phyloP scores from a whole-genome alignment of 2,888 invertebrate species.

The Toxonevra muliebris region DNA sequence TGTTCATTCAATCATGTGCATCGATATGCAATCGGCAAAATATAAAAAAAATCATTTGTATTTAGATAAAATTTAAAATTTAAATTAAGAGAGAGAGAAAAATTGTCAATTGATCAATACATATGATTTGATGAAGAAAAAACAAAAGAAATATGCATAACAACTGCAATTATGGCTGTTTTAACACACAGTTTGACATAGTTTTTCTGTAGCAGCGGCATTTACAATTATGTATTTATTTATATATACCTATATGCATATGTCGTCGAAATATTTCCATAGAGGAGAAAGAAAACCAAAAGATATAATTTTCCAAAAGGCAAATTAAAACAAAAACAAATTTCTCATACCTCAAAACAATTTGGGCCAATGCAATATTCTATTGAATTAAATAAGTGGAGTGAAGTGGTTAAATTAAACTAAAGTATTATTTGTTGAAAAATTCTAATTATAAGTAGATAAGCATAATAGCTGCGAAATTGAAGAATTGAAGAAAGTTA shows the following conservation, averaged over 20 bases:
- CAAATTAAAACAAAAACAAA: constrained; percentile 28
- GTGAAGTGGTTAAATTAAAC: neutral
- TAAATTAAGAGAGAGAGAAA: too few relatives aligned
- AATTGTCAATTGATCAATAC: too few relatives aligned
- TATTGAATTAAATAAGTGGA: neutral
- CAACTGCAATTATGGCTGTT: neutral
- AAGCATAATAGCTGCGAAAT: neutral
- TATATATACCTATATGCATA: neutral
- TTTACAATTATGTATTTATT: neutral
- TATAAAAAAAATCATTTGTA: too few relatives aligned
- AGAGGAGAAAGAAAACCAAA: neutral
- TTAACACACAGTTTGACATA: neutral
- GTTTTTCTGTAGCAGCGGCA: neutral
- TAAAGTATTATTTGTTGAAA: neutral
- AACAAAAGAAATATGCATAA: too few relatives aligned
- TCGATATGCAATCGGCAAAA: too few relatives aligned
- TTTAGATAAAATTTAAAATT: too few relatives aligned
- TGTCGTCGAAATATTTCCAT: neutral
- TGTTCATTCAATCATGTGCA: too few relatives aligned
- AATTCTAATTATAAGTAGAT: neutral
- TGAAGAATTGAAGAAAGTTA: too few relatives aligned
- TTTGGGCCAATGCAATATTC: neutral
- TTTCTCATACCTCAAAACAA: constrained; percentile 1
- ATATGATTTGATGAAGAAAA: too few relatives aligned
- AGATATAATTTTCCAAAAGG: constrained; percentile 36